A percentile compares a stretch with the other conserved stretches of the same genome.
These are phyloP conservation scores for Apteryx owenii DNA, from an alignment of 2,113 vertebrate species.

Conservation along the genomic window DNA sequence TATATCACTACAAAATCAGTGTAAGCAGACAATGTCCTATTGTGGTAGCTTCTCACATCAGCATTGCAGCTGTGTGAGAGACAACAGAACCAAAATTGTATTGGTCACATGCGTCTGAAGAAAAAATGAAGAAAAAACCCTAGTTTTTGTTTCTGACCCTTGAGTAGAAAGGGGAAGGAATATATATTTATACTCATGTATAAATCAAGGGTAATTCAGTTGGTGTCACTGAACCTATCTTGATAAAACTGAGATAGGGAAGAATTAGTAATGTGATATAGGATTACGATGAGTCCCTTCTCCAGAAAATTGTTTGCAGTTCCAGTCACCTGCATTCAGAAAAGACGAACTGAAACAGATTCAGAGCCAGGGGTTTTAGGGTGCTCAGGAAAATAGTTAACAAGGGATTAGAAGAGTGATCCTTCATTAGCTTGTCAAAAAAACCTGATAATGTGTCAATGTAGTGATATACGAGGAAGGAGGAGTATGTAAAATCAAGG, in stretches of 20 bases:
- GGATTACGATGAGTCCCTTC: neutral
- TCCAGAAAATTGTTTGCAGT: neutral
- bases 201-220: neutral
- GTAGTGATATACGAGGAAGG: neutral
- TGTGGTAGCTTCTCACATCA: neutral
- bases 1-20: neutral
- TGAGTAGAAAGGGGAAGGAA: neutral
- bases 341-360: neutral
- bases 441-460: neutral
- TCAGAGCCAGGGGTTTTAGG: neutral
- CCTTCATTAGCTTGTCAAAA: neutral
- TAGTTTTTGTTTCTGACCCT: neutral
- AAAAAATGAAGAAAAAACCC: neutral
- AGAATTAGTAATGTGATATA: neutral
- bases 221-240: neutral
- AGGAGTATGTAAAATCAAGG: neutral
- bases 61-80: neutral
- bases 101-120: rapidly evolving
- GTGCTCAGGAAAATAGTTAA: neutral
- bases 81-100: neutral
- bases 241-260: neutral
- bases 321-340: neutral
- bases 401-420: neutral
- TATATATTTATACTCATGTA: neutral
- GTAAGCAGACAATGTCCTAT: neutral